Conservation (phyloP, 2,113 vertebrate genomes). For the Cheirogaleus medius region DNA sequence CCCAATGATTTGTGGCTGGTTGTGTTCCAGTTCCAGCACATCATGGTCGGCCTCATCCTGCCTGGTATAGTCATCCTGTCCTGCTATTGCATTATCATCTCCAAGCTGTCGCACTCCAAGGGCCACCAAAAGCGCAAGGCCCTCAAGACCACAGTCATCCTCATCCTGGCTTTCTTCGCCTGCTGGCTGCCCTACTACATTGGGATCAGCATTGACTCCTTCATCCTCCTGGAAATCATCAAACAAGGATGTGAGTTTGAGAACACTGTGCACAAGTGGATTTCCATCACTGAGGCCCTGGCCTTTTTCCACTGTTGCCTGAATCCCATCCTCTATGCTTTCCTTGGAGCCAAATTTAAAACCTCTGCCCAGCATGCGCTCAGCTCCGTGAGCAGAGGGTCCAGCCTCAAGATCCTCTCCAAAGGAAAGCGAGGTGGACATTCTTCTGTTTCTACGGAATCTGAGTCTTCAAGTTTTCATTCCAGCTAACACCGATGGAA, state of each 20-base stretch:
- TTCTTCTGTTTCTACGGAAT: constrained; percentile 97
- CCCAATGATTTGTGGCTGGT: constrained; percentile 88
- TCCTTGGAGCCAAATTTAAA: constrained; percentile 97
- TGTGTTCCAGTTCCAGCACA: constrained; percentile 94
- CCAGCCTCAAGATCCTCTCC: constrained; percentile 94
- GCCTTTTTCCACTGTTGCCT: constrained; percentile 99
- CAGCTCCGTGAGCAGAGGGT: constrained; percentile 91
- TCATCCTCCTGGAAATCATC: constrained; percentile 89
- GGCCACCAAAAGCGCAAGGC: constrained; percentile 96
- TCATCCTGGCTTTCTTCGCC: constrained; percentile 95
- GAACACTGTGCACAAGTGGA: constrained; percentile 90
- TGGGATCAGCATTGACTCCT: constrained; percentile 92
- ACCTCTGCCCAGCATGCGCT: constrained; percentile 93
- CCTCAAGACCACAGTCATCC: constrained; percentile 96
- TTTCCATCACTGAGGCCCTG: constrained; percentile 93
- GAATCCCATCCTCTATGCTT: constrained; percentile 98
- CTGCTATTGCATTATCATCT: constrained; percentile 98
- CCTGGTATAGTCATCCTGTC: constrained; percentile 95
- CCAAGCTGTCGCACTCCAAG: constrained; percentile 93
- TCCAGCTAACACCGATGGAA: constrained; percentile 91
- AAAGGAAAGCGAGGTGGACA: constrained; percentile 93
- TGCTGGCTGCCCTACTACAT: constrained; percentile 97
- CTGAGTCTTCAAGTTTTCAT: constrained; percentile 97
- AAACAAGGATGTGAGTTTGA: constrained; percentile 88
- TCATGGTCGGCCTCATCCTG: constrained; percentile 94